A percentile compares a stretch with the other conserved stretches of the same genome.
These are phyloP conservation scores for Cylas formicarius DNA, from an alignment of 1,140 invertebrate species.

Conservation along the genomic window DNA sequence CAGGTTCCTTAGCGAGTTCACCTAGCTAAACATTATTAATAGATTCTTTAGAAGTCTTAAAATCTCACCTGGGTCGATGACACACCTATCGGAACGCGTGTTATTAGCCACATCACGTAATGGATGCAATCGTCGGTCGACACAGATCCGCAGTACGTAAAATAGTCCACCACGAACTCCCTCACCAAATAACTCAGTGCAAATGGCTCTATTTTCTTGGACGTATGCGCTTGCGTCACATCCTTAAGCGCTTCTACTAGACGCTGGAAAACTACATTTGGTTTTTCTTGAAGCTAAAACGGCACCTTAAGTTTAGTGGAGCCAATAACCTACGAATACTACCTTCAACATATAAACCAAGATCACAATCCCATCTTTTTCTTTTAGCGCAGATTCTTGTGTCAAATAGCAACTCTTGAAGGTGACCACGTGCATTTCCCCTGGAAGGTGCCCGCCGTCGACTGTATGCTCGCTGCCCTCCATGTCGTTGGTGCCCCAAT, in stretches of 20 bases:
- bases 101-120: constrained; percentile 39
- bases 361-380: constrained; percentile 50
- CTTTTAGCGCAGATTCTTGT: constrained; percentile 48
- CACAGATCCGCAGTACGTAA: constrained; percentile 61
- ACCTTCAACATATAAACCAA: constrained; percentile 54
- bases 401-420: constrained; percentile 50
- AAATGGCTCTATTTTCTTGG: constrained; percentile 44
- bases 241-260: constrained; percentile 45
- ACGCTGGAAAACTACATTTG: constrained; percentile 44
- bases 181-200: constrained; percentile 47
- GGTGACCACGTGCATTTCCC: constrained; percentile 52
- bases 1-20: constrained; percentile 32
- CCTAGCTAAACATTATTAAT: constrained; percentile 20
- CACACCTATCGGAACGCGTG: constrained; percentile 35
- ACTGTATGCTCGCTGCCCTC: constrained; percentile 73
- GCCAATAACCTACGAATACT: constrained; percentile 9
- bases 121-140: constrained; percentile 32
- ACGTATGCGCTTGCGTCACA: constrained; percentile 46
- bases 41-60: background rate
- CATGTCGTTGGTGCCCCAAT: constrained; percentile 66
- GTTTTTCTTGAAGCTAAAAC: constrained; percentile 46
- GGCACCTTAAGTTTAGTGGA: background rate
- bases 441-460: constrained; percentile 53
- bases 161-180: constrained; percentile 53
- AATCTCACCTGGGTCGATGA: constrained; percentile 37